Evolutionary conservation across 92 coral and sea anemone genomes (phyloP).

Genomic region (Plumapathes pennacea): DNA sequence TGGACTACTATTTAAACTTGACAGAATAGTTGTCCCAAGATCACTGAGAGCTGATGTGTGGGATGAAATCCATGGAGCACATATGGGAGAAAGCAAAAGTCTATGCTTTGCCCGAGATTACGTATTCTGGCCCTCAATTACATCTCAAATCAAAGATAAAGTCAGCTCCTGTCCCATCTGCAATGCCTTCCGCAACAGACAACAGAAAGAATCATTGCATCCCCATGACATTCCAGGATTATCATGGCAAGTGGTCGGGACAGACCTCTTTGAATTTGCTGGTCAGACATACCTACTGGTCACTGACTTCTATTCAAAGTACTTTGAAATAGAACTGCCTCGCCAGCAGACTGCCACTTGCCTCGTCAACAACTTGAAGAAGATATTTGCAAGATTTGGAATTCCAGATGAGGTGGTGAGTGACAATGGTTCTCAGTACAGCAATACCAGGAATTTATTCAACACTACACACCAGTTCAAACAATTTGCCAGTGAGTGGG

Average conservation of each 20-base stretch:
- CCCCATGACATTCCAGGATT: slow-evolving; percentile 60
- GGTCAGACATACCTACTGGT: slow-evolving; percentile 42
- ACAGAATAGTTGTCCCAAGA: slow-evolving; percentile 33
- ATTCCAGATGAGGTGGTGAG: slow-evolving; percentile 33
- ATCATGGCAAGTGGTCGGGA: slow-evolving; percentile 55
- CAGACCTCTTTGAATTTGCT: slow-evolving; percentile 45
- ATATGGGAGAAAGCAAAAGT: slow-evolving; percentile 32
- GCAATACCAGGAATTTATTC: slow-evolving; percentile 46
- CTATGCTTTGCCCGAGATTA: slow-evolving; percentile 23
- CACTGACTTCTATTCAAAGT: slow-evolving; percentile 46
- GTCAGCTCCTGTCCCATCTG: slow-evolving; percentile 39
- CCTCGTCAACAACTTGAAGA: slow-evolving; percentile 42
- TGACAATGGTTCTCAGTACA: slow-evolving; percentile 49
- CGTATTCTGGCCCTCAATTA: slow-evolving; percentile 41
- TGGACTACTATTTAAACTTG: slow-evolving; percentile 40
- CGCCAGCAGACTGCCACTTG: slow-evolving; percentile 33
- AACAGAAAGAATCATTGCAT: slow-evolving; percentile 39
- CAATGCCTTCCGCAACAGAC: slow-evolving; percentile 36
- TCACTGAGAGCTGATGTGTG: slow-evolving; percentile 27
- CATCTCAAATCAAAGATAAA: slow-evolving; percentile 37
- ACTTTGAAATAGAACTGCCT: slow-evolving; percentile 51
- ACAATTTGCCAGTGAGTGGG: slow-evolving; percentile 40
- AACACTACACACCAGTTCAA: slow-evolving; percentile 35
- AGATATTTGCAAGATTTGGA: slow-evolving; percentile 54
- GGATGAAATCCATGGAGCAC: slow-evolving; percentile 37